Evolutionary conservation across 2,888 invertebrate genomes (phyloP), one percentile per base, ranked within the genome.

Genomic region (Drosophila anceps): DNA sequence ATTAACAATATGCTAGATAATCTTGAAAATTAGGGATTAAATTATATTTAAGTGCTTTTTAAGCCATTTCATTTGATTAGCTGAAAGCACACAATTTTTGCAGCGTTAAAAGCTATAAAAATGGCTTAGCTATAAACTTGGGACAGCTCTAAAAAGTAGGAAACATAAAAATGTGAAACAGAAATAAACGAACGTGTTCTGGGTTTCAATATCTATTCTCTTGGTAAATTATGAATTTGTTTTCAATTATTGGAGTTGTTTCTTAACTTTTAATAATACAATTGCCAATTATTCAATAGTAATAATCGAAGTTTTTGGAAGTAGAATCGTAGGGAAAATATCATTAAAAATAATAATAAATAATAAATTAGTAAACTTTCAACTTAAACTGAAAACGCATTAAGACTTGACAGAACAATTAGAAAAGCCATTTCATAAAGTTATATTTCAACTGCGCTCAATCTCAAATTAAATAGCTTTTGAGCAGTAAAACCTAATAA

Each of bases 11-110:
- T 31, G 20, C 20, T 31, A 44, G 68, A 67, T 67, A 31, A 68
- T 67, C 46, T n/a, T 27, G 5, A 12, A 37, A 67, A 67, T 68
- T 46, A 39, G 37, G 53, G 33, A 33, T 68, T 39, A 27, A 68
- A 68, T 67, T 39, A 68, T 33, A 39, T 55, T 48, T 68, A 33
- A 67, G 55, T 67, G 27, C 33, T n/a, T 43, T 61, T 10, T 9
- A 4, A 27, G 54, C 13, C 46, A 68, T 55, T 46, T 46, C 33
- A 67, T n/a, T 33, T n/a, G 50, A 68, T 39, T 7, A 57, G 55
- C 67, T 46, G 31, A 1, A 24, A 20, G 6, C 15, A n/a, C 24
- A 39, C 1, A 10, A 15, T 37, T 59, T 44, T 24, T 33, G 35
- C 18, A 10, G 37, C 27, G 7, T 8, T 20, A 8, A 31, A 27